Conservation (phyloP, 2,797 vertebrate genomes). For the Aulostomus chinensis region DNA sequence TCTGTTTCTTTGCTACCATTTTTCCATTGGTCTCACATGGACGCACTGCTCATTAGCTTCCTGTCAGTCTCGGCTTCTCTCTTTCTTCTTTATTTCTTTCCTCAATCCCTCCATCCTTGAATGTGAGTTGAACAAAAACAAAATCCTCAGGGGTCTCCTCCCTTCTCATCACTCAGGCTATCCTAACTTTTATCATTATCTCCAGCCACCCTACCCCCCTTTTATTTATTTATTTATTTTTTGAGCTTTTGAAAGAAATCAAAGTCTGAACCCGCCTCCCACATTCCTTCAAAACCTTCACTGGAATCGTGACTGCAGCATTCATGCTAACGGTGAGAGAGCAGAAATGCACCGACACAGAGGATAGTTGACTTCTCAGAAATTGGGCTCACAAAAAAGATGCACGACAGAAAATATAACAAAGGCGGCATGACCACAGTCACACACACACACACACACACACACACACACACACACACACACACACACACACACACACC, state of each 20-base stretch:
- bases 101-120: slow-evolving; percentile 16
- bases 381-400: too few relatives aligned
- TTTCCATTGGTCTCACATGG: slow-evolving; percentile 51
- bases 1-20: slow-evolving; percentile 33
- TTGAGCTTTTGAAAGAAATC: slow-evolving; percentile 29
- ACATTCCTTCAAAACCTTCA: slow-evolving; percentile 40
- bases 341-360: slow-evolving; percentile 27
- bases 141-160: too few relatives aligned
- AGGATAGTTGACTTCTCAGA: slow-evolving; percentile 30
- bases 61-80: slow-evolving; percentile 66
- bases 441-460: too few relatives aligned
- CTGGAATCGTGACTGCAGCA: slow-evolving; percentile 58
- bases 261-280: slow-evolving; percentile 55
- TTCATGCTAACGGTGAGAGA: slow-evolving; percentile 16
- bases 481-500: slow-evolving; percentile 19
- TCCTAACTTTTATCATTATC: slow-evolving; percentile 10
- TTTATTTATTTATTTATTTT: slow-evolving; percentile 11
- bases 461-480: slow-evolving; percentile 19
- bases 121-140: slow-evolving; percentile 25
- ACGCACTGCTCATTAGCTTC: slow-evolving; percentile 73
- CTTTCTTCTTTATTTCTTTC: slow-evolving; percentile 16
- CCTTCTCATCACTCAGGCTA: slow-evolving; percentile 14
- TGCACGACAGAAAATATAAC: slow-evolving; percentile 9
- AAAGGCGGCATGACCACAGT: slow-evolving; percentile 15
- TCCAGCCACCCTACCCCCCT: slow-evolving; percentile 8